Base-by-base conservation (phyloP, 2,797 vertebrate species). In the Alauda arvensis region DNA sequence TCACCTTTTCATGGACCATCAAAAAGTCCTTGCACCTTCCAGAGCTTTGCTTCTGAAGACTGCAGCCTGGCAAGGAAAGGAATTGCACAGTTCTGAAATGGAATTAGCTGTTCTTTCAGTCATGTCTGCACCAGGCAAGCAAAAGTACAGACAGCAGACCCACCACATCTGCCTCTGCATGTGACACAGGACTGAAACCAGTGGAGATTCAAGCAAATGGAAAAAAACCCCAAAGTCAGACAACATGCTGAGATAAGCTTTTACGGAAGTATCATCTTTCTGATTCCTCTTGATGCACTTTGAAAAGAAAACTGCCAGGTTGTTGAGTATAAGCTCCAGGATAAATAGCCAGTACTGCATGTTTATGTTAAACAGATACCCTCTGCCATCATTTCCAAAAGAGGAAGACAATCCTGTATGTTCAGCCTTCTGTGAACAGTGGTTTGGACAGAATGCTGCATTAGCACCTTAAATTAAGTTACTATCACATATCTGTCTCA, bases 301-400 rank as follows among this genome's bases (percentile, higher is more conserved):
- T 7, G 46, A 63, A 67, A 81, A 86, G 60, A 57, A 84, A 92
- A 37, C 29, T 43, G 34, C 43, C 63, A 78, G 49, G 61, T 43
- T 81, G 20, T 16, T 76, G 53, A 87, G 67, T 67, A 65, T 29
- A 66, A 77, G 33, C 48, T 40, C 40, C 40, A 76, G 61, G 77
- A 89, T 70, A 85, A 93, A 90, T 40, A 57, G 68, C 42, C 75
- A 77, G 70, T 29, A 46, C 37, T 34, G 56, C 31, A 56, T 51
- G 40, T 67, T 94, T 78, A 46, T 72, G 81, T 83, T 78, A 83
- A 87, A 83, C 56, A 81, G 74, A 81, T 57, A 62, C 26, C 49
- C 43, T 83, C 71, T 46, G 75, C 85, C 34, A 79, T n/a, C 29
- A 83, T 46, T 83, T 83, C 77, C 74, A 63, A 90, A 77, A 26